Conservation (phyloP, 2,797 vertebrate genomes). For the Helicolenus hilgendorfi region DNA sequence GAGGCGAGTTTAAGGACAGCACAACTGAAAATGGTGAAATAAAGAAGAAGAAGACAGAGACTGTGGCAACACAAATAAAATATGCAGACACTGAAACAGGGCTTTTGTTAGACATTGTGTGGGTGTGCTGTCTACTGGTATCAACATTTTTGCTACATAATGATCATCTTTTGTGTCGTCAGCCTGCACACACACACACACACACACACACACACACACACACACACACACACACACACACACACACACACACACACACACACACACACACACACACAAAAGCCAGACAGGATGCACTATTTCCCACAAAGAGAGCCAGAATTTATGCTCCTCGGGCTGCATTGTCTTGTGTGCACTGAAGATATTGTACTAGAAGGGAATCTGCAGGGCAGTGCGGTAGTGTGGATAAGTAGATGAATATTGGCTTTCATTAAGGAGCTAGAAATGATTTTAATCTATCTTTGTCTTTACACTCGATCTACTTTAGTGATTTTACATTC, state of each 20-base stretch:
- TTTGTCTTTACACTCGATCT: background rate
- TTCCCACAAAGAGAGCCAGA: background rate
- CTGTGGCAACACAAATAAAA: slow-evolving; percentile 21
- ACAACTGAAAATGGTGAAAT: slow-evolving; percentile 16
- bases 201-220: no score
- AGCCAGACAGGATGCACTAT: background rate
- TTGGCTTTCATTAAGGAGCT: background rate
- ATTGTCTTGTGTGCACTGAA: background rate
- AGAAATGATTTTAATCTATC: background rate
- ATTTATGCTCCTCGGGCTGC: slow-evolving; percentile 3
- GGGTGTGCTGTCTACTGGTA: slow-evolving; percentile 41
- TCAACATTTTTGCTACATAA: slow-evolving; percentile 25
- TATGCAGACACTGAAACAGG: slow-evolving; percentile 20
- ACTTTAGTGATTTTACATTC: background rate
- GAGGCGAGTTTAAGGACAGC: background rate
- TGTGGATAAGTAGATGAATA: background rate
- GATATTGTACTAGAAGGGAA: background rate
- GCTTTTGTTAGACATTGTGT: slow-evolving; percentile 42
- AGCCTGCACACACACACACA: slow-evolving; percentile 12
- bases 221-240: no score
- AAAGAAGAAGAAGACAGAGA: background rate
- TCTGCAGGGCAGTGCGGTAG: background rate
- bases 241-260: no score
- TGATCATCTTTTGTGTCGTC: slow-evolving; percentile 41
- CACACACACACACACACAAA: background rate